A percentile compares a stretch with the other conserved stretches of the same genome.
Evolutionary conservation across 2,113 vertebrate species (phyloP).

Genomic region (Himantopus leucocephalus): DNA sequence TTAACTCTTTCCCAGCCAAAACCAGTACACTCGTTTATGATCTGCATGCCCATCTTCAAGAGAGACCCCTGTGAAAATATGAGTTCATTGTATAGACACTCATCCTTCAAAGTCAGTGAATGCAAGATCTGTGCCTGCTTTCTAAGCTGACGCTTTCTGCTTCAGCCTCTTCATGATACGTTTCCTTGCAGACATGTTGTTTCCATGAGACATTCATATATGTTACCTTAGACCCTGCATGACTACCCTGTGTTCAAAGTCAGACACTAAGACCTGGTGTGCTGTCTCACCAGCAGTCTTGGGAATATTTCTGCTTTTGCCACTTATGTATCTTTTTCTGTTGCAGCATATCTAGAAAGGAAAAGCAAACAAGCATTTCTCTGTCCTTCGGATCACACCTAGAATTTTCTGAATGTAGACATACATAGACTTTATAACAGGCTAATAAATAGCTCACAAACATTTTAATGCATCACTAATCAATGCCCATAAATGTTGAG

Average conservation of each 20-base stretch:
- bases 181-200: background rate
- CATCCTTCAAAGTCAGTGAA: background rate
- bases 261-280: background rate
- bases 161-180: background rate
- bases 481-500: background rate
- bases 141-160: background rate
- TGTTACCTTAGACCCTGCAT: background rate
- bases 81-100: background rate
- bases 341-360: background rate
- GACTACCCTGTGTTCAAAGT: background rate
- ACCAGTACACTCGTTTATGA: background rate
- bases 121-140: background rate
- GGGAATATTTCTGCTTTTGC: background rate
- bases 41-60: background rate
- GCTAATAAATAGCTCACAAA: background rate
- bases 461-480: background rate
- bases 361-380: background rate
- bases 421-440: background rate
- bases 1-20: background rate
- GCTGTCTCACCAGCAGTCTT: background rate
- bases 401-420: background rate
- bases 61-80: background rate
- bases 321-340: background rate
- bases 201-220: background rate
- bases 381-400: background rate